Evolutionary conservation across 2,113 vertebrate genomes (phyloP).

Genomic region (Pipra filicauda): DNA sequence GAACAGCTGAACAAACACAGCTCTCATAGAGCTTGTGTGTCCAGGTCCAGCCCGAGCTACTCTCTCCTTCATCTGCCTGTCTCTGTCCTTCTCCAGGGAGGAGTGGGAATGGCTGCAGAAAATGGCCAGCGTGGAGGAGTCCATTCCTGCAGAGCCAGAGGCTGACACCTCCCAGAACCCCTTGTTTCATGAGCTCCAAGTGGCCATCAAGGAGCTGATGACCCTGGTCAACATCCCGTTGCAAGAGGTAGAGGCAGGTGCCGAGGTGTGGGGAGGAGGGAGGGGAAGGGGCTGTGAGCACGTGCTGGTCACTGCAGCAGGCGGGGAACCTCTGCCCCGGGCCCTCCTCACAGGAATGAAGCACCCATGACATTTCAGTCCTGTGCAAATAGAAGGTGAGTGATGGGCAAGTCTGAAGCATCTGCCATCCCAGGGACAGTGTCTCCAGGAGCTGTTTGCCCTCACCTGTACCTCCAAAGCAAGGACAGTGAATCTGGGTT

Average conservation of each 20-base stretch:
- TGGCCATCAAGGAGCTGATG: slow-evolving; percentile 83
- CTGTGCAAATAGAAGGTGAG: neutral
- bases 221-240: slow-evolving; percentile 81
- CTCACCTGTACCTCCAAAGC: neutral
- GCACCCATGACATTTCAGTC: neutral
- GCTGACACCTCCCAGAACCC: slow-evolving; percentile 76
- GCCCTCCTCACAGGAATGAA: neutral
- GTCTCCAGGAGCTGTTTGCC: neutral
- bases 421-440: neutral
- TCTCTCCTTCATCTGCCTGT: neutral
- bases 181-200: slow-evolving; percentile 82
- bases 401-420: neutral
- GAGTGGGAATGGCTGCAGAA: slow-evolving; percentile 92
- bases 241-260: slow-evolving; percentile 78
- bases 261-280: neutral
- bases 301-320: neutral
- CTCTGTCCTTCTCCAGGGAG: slow-evolving; percentile 72
- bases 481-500: neutral
- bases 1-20: neutral
- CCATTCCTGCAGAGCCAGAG: slow-evolving; percentile 67
- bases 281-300: neutral
- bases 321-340: neutral
- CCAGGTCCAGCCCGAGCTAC: rapidly evolving
- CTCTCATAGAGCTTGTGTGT: rapidly evolving
- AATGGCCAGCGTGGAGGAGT: slow-evolving; percentile 75